phyloP scores from a whole-genome alignment of 92 coral and sea anemone genomes.

The Phenganax marumi region DNA sequence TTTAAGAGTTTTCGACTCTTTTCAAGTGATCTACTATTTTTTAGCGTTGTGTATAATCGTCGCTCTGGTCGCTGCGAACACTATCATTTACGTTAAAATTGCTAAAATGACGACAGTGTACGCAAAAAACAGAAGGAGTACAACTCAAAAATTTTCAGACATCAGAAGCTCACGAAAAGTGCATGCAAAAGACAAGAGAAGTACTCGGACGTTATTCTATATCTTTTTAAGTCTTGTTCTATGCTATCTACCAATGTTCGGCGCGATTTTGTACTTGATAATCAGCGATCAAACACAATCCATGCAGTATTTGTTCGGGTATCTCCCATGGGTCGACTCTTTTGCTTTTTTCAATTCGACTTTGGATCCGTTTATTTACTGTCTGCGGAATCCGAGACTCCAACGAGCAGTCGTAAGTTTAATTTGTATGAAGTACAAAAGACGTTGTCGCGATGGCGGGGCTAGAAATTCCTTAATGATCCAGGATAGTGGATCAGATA shows the following conservation, averaged over 20 bases:
- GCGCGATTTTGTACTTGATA: constrained; percentile 20
- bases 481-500: constrained; percentile 8
- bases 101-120: constrained; percentile 25
- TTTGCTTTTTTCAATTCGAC: constrained; percentile 39
- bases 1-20: constrained; percentile 16
- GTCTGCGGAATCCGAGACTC: constrained; percentile 10
- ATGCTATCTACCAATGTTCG: constrained; percentile 32
- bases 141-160: neutral
- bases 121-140: neutral
- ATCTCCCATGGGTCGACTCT: constrained; percentile 36
- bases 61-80: constrained; percentile 29
- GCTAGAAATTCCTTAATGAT: constrained; percentile 14
- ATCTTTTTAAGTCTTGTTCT: constrained; percentile 25
- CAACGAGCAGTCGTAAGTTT: constrained; percentile 12
- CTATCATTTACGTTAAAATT: constrained; percentile 22
- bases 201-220: constrained; percentile 33
- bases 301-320: constrained; percentile 28
- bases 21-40: constrained; percentile 16
- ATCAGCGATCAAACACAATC: constrained; percentile 10
- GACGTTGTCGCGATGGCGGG: neutral
- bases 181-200: constrained; percentile 22
- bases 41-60: constrained; percentile 10
- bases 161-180: constrained; percentile 4
- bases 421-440: neutral
- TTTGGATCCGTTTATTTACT: constrained; percentile 15